Percentiles rank a stretch among this genome's conserved stretches.
These are phyloP conservation scores for Chymomyza costata DNA, from an alignment of 1,140 invertebrate species.

Conservation along the genomic window DNA sequence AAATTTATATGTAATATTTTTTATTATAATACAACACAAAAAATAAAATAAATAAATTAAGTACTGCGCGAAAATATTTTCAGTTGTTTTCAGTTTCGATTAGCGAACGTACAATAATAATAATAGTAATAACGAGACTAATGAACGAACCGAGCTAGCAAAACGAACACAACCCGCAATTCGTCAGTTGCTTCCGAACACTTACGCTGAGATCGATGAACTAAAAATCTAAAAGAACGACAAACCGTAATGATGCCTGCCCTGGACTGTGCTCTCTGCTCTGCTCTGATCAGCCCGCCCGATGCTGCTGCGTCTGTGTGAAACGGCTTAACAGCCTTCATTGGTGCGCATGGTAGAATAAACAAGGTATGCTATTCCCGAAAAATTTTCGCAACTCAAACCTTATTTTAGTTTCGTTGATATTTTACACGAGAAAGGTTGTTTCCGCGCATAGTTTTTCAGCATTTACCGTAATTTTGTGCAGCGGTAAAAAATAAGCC, in stretches of 20 bases:
- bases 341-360: too few relatives aligned
- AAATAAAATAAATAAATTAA: too few relatives aligned
- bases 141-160: too few relatives aligned
- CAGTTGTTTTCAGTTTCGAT: conserved; percentile 3
- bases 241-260: conserved; percentile 46
- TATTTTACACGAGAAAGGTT: too few relatives aligned
- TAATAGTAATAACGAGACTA: background rate
- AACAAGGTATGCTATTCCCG: too few relatives aligned
- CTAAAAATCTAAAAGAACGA: conserved; percentile 58
- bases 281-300: conserved; percentile 5
- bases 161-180: too few relatives aligned
- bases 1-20: conserved; percentile 9
- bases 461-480: too few relatives aligned
- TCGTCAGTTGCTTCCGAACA: conserved; percentile 42
- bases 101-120: too few relatives aligned
- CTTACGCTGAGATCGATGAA: conserved; percentile 71
- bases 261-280: conserved; percentile 9
- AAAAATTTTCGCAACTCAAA: too few relatives aligned
- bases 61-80: conserved; percentile 9
- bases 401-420: too few relatives aligned
- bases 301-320: conserved; percentile 5
- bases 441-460: too few relatives aligned
- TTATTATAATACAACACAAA: conserved; percentile 7
- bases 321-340: conserved; percentile 1
- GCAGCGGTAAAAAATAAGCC: too few relatives aligned